phyloP scores from a whole-genome alignment of 2,113 vertebrate genomes.

The Orthochromis malagaraziensis region DNA sequence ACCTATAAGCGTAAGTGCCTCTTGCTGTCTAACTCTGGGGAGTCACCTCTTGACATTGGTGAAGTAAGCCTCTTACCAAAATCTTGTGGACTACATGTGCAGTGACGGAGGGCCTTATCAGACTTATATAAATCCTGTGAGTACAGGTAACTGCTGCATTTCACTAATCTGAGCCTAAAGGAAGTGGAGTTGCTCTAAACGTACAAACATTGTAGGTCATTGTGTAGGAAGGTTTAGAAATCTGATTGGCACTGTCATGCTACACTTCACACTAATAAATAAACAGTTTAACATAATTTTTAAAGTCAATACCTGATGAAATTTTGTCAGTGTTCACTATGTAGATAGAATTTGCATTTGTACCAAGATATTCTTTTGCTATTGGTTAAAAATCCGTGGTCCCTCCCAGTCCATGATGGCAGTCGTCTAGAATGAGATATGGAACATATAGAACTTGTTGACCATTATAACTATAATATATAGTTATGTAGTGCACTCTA shows the following conservation, averaged over 20 bases:
- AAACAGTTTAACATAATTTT: neutral
- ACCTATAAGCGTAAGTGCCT: neutral
- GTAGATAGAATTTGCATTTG: neutral
- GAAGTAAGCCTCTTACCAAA: neutral
- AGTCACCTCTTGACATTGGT: conserved; percentile 22
- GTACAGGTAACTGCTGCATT: neutral
- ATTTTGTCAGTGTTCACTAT: neutral
- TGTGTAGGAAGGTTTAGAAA: neutral
- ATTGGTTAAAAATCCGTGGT: neutral
- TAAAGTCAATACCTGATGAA: neutral
- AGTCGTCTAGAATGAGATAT: neutral
- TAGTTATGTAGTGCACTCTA: neutral
- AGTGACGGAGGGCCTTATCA: neutral
- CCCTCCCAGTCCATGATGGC: neutral
- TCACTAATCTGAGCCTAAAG: conserved; percentile 17
- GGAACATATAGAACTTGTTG: neutral
- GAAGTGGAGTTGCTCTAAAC: neutral
- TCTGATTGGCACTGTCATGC: neutral
- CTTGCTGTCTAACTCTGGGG: neutral
- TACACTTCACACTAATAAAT: neutral
- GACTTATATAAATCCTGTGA: conserved; percentile 18
- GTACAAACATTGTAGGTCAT: neutral
- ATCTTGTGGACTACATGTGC: neutral
- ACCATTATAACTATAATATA: neutral
- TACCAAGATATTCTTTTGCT: neutral